phyloP scores from a whole-genome alignment of 2,888 invertebrate genomes.

The Sarcophaga caerulescens region DNA sequence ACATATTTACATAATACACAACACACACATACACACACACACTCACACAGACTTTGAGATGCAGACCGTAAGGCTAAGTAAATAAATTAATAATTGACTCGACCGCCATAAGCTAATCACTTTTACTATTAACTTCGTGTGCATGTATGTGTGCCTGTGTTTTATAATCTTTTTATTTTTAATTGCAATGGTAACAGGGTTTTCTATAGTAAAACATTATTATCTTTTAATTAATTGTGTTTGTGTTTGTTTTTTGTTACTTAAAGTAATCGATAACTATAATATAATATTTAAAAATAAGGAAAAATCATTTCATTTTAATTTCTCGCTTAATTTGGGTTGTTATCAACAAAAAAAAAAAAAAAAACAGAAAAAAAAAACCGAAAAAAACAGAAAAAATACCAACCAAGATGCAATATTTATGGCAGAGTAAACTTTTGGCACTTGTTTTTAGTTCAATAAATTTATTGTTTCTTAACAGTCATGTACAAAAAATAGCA shows the following conservation, averaged over 20 bases:
- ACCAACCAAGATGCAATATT: constrained; percentile 21
- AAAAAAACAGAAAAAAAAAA: constrained; percentile 4
- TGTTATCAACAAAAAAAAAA: constrained; percentile 29
- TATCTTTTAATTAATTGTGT: constrained; percentile 34
- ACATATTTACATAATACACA: constrained; percentile 31
- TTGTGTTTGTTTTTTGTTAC: background rate
- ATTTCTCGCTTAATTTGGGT: background rate
- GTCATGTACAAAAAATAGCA: background rate
- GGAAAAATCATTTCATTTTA: background rate
- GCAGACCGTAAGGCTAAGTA: too few species aligned
- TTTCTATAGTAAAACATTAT: constrained; percentile 6
- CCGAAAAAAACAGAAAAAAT: constrained; percentile 2
- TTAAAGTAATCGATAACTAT: constrained; percentile 47
- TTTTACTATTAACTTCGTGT: too few species aligned
- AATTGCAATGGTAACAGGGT: too few species aligned
- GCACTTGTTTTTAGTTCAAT: constrained; percentile 12
- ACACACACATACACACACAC: background rate
- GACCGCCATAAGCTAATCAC: too few species aligned
- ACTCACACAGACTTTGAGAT: background rate
- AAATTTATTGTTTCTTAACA: background rate
- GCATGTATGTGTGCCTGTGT: too few species aligned
- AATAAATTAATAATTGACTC: too few species aligned
- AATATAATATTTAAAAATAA: constrained; percentile 1
- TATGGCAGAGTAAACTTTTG: constrained; percentile 40
- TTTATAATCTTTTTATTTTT: too few species aligned